phyloP scores from a whole-genome alignment of 2,113 vertebrate species.

The Australoheros scitulus region DNA sequence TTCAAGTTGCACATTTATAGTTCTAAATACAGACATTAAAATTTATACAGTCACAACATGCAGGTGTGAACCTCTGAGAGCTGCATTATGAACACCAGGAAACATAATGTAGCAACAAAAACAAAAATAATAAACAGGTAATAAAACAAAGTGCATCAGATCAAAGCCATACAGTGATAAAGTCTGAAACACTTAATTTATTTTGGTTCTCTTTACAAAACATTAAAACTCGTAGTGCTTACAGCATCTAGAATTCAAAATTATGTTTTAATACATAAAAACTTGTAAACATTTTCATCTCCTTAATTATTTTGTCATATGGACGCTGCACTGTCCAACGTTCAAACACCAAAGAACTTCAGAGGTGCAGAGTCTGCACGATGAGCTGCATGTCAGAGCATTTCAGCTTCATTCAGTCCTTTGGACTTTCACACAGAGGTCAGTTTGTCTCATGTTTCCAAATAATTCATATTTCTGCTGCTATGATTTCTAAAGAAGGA shows the following conservation, averaged over 20 bases:
- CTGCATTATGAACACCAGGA: neutral
- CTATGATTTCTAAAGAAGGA: neutral
- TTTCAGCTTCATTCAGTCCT: neutral
- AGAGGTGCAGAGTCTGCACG: neutral
- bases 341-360: neutral
- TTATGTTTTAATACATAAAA: neutral
- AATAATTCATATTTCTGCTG: accelerated
- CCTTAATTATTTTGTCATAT: neutral
- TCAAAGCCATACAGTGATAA: neutral
- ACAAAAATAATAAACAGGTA: neutral
- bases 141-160: neutral
- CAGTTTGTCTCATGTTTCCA: neutral
- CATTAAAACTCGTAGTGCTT: neutral
- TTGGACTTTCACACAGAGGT: too few relatives aligned
- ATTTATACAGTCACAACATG: too few relatives aligned
- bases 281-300: too few relatives aligned
- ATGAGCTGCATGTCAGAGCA: neutral
- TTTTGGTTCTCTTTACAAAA: neutral
- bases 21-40: neutral
- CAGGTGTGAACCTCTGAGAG: neutral
- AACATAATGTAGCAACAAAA: neutral
- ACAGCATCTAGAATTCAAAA: accelerated
- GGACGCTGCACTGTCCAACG: neutral
- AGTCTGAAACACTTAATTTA: neutral
- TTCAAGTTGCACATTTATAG: too few relatives aligned